These are phyloP conservation scores for Alectoris magna DNA, from an alignment of 2,797 vertebrate species.

Conservation along the genomic window DNA sequence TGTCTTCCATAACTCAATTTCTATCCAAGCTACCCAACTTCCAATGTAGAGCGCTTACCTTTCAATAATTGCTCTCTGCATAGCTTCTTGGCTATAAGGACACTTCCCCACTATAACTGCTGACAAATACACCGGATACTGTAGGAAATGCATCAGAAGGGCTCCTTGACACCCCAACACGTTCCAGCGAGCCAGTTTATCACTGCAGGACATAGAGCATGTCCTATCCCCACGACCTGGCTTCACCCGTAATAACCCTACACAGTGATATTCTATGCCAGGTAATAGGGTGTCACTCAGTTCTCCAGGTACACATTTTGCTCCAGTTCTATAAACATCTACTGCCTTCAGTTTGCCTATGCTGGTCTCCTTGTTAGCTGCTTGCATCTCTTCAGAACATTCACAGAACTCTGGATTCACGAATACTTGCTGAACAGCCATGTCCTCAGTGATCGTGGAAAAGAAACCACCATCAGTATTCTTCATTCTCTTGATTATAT, in stretches of 20 bases:
- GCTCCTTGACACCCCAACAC: conserved; percentile 94
- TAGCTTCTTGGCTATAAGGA: conserved; percentile 85
- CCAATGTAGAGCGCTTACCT: conserved; percentile 77
- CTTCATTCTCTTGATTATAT: conserved; percentile 62
- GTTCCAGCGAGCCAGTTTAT: conserved; percentile 94
- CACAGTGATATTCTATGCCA: conserved; percentile 85
- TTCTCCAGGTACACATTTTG: conserved; percentile 90
- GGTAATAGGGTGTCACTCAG: conserved; percentile 78
- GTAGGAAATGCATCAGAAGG: conserved; percentile 91
- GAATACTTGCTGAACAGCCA: background rate
- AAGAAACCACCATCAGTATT: background rate
- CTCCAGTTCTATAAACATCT: conserved; percentile 92
- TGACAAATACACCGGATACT: conserved; percentile 88
- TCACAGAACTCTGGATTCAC: background rate
- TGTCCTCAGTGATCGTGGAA: background rate
- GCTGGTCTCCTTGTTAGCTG: background rate
- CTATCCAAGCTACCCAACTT: background rate
- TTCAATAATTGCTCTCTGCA: conserved; percentile 85
- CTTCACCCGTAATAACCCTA: conserved; percentile 89
- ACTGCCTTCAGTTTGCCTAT: background rate
- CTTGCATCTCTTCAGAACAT: background rate
- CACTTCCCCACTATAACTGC: conserved; percentile 89
- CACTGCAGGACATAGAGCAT: conserved; percentile 93
- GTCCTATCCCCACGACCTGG: conserved; percentile 93
- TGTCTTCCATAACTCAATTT: background rate